Evolutionary conservation across 2,888 invertebrate species (phyloP).

Genomic region (Drosophila suboccidentalis): DNA sequence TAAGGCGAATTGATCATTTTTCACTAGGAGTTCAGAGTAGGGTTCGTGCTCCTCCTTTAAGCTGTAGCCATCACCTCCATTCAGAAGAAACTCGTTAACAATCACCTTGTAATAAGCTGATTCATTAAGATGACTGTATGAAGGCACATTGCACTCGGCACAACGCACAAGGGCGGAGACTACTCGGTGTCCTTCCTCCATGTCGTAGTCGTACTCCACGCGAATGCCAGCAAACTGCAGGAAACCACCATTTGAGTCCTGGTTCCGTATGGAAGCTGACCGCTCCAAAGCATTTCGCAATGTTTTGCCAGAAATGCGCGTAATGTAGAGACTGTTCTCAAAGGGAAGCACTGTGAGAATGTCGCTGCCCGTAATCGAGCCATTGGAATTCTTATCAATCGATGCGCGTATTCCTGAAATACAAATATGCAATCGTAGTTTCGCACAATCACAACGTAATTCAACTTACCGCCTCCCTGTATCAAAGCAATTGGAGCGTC

Average conservation of each 20-base stretch:
- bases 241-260: constrained; percentile 90
- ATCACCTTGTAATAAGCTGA: constrained; percentile 89
- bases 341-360: constrained; percentile 92
- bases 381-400: constrained; percentile 87
- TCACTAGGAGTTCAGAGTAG: constrained; percentile 80
- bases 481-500: constrained; percentile 91
- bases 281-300: constrained; percentile 90
- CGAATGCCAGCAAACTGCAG: constrained; percentile 93
- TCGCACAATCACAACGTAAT: no score
- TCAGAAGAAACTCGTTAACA: constrained; percentile 88
- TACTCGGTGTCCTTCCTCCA: constrained; percentile 89
- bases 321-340: constrained; percentile 88
- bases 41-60: constrained; percentile 57
- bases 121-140: constrained; percentile 87
- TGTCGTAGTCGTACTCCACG: constrained; percentile 89
- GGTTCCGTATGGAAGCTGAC: constrained; percentile 87
- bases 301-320: constrained; percentile 89
- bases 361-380: constrained; percentile 90
- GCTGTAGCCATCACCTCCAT: constrained; percentile 91
- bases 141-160: constrained; percentile 88
- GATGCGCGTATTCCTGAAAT: constrained; percentile 88
- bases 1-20: constrained; percentile 87
- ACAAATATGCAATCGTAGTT: not conserved
- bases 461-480: constrained; percentile 89
- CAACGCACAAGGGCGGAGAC: constrained; percentile 89